A percentile compares a stretch with the other conserved stretches of the same genome.
Evolutionary conservation across 2,113 vertebrate species (phyloP).

Genomic region (Festucalex cinctus): DNA sequence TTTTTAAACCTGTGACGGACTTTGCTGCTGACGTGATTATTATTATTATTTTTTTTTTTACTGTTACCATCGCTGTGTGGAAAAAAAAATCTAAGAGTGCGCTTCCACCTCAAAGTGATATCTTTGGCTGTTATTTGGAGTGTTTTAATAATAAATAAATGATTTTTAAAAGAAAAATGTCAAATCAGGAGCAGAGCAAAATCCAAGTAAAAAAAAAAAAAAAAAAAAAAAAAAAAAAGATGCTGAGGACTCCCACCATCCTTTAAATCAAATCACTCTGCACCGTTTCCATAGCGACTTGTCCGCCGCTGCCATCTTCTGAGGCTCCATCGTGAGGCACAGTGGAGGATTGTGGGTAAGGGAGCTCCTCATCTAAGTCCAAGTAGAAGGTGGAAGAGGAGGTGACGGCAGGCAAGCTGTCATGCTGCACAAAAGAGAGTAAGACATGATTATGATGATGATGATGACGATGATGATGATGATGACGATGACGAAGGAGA

Average conservation of each 20-base stretch:
- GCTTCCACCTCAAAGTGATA: neutral
- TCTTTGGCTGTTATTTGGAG: neutral
- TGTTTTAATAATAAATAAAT: neutral
- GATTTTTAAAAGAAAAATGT: too few relatives aligned
- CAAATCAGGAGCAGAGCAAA: neutral
- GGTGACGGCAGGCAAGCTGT: slow-evolving; percentile 41
- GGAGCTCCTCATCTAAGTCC: slow-evolving; percentile 53
- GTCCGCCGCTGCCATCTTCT: slow-evolving; percentile 1
- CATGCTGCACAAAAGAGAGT: slow-evolving; percentile 76
- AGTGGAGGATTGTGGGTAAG: slow-evolving; percentile 61
- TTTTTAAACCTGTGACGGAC: too few relatives aligned
- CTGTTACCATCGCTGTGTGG: too few relatives aligned
- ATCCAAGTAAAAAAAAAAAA: neutral
- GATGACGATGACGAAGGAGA: neutral
- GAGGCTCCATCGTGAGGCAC: slow-evolving; percentile 68
- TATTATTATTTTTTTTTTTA: too few relatives aligned
- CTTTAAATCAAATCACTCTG: neutral
- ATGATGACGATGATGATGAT: slow-evolving; percentile 8
- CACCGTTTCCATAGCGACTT: slow-evolving; percentile 57
- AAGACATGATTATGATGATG: neutral
- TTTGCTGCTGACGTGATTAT: too few relatives aligned
- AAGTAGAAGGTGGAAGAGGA: slow-evolving; percentile 62
- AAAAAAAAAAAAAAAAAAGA: neutral
- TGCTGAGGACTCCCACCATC: neutral
- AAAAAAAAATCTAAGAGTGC: neutral